These are phyloP conservation scores for Eunapius fragilis DNA, from an alignment of 37 sponge, comb jelly and placozoan genomes.

Conservation along the genomic window DNA sequence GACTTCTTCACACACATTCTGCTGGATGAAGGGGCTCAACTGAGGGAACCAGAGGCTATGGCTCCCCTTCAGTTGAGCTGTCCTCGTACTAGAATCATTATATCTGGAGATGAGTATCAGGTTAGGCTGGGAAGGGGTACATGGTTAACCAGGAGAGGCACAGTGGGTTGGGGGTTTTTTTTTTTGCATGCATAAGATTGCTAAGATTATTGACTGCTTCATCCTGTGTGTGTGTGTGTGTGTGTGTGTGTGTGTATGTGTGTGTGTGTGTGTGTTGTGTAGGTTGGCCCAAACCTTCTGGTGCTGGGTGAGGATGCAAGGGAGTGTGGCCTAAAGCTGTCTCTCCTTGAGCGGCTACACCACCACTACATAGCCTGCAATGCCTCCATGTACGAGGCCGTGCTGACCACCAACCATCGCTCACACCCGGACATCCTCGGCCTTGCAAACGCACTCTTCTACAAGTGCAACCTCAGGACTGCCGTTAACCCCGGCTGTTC, in stretches of 20 bases:
- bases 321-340: slow-evolving; percentile 41
- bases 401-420: slow-evolving; percentile 61
- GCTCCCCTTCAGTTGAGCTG: slow-evolving; percentile 31
- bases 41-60: slow-evolving; percentile 57
- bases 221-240: too few relatives aligned
- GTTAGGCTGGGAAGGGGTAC: background rate
- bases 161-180: too few relatives aligned
- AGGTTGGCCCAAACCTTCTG: slow-evolving; percentile 67
- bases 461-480: slow-evolving; percentile 6
- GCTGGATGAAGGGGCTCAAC: slow-evolving; percentile 57
- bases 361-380: background rate
- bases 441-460: slow-evolving; percentile 40
- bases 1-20: slow-evolving; percentile 69
- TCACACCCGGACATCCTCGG: slow-evolving; percentile 49
- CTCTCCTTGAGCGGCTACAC: slow-evolving; percentile 57
- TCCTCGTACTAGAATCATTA: slow-evolving; percentile 43
- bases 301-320: slow-evolving; percentile 59
- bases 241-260: too few relatives aligned
- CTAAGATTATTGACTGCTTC: too few relatives aligned
- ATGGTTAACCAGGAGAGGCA: too few relatives aligned
- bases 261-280: background rate
- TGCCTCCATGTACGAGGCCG: background rate
- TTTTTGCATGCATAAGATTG: too few relatives aligned
- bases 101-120: slow-evolving; percentile 66
- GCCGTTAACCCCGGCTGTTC: background rate